Evolutionary conservation across 2,888 invertebrate species (phyloP).

Genomic region (Perizoma flavofasciatum): DNA sequence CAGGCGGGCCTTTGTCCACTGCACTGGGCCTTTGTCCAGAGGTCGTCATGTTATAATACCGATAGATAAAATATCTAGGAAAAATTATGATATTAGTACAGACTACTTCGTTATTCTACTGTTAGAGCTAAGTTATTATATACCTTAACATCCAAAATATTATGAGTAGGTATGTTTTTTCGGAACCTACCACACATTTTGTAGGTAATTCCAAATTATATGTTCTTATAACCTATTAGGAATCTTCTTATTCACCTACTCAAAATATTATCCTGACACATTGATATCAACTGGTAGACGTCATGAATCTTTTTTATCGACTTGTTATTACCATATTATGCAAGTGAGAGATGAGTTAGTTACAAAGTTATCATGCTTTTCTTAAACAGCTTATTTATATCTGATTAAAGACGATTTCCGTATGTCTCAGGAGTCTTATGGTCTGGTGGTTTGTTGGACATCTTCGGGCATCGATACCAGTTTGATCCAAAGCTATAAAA

Average conservation of each 20-base stretch:
- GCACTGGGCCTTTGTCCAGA: too few relatives aligned
- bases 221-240: conserved; percentile 6
- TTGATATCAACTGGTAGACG: conserved; percentile 1
- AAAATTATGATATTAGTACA: not conserved
- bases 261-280: conserved; percentile 1
- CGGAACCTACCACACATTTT: not conserved
- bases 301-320: conserved; percentile 25
- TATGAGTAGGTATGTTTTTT: too few relatives aligned
- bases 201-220: conserved; percentile 8
- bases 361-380: conserved; percentile 29
- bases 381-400: conserved; percentile 41
- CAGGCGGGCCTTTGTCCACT: too few relatives aligned
- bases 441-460: conserved; percentile 52
- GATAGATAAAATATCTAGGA: too few relatives aligned
- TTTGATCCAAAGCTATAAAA: conserved; percentile 70
- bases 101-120: too few relatives aligned
- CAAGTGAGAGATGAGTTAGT: conserved; percentile 22
- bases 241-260: conserved; percentile 8
- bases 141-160: not conserved
- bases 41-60: too few relatives aligned
- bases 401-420: conserved; percentile 45
- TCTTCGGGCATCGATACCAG: conserved; percentile 65
- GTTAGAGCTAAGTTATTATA: too few relatives aligned
- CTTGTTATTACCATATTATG: conserved; percentile 26
- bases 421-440: conserved; percentile 38